phyloP scores from a whole-genome alignment of 2,797 vertebrate species.

The Pseudochaenichthys georgianus region DNA sequence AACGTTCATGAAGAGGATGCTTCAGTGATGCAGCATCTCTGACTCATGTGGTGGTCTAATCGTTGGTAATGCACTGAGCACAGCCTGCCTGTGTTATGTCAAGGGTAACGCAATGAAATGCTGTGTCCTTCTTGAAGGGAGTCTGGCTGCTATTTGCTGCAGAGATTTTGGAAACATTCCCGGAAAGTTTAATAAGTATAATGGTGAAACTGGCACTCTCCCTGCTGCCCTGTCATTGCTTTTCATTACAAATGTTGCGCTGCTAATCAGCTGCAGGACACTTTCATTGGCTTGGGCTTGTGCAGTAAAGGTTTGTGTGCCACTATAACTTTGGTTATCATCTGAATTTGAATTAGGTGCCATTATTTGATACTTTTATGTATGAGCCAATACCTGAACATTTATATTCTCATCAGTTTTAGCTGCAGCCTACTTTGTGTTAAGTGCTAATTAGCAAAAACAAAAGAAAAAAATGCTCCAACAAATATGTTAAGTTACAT shows the following conservation, averaged over 20 bases:
- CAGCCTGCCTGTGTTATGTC: conserved; percentile 43
- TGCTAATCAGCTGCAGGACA: conserved; percentile 44
- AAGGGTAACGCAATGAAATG: conserved; percentile 66
- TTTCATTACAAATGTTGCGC: conserved; percentile 69
- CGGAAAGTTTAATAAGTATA: conserved; percentile 78
- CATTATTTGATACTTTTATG: too few species aligned
- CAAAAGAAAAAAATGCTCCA: too few species aligned
- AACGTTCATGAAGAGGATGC: conserved; percentile 34
- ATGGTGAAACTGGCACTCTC: conserved; percentile 75
- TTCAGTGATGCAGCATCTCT: conserved; percentile 48
- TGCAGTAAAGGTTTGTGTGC: background rate
- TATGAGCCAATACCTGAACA: too few species aligned
- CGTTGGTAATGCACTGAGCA: conserved; percentile 54
- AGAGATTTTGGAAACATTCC: conserved; percentile 72
- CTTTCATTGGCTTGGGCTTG: conserved; percentile 25
- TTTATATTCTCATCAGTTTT: too few species aligned
- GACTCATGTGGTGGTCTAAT: conserved; percentile 59
- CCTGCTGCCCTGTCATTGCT: conserved; percentile 45
- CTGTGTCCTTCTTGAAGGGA: conserved; percentile 47
- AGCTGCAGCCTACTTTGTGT: too few species aligned
- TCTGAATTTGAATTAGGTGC: too few species aligned
- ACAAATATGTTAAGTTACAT: too few species aligned
- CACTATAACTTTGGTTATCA: too few species aligned
- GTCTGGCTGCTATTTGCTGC: conserved; percentile 45
- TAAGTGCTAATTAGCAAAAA: too few species aligned